Conservation (phyloP, 2,888 invertebrate genomes). For the Aquatica leii region DNA sequence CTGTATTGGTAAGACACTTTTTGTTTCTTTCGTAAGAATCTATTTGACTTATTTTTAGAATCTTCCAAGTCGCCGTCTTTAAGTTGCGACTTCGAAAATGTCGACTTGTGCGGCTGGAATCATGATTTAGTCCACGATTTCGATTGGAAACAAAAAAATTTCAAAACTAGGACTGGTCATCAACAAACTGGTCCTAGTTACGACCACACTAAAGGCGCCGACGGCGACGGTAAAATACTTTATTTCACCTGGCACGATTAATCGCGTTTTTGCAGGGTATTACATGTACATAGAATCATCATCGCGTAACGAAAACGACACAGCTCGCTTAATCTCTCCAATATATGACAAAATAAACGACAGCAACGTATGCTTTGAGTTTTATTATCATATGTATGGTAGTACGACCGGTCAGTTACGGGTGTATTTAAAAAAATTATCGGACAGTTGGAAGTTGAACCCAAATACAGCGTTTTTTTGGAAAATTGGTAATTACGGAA, state of each 20-base stretch:
- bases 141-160: conserved; percentile 75
- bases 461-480: conserved; percentile 67
- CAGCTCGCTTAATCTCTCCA: conserved; percentile 78
- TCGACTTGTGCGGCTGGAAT: conserved; percentile 79
- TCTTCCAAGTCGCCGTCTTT: conserved; percentile 57
- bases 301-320: conserved; percentile 67
- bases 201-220: conserved; percentile 76
- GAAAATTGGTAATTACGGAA: conserved; percentile 73
- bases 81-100: conserved; percentile 73
- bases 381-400: conserved; percentile 86
- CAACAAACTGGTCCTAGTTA: conserved; percentile 76
- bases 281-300: conserved; percentile 87
- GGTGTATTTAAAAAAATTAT: conserved; percentile 63
- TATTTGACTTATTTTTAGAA: too few relatives aligned
- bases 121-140: conserved; percentile 76
- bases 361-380: conserved; percentile 67
- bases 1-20: conserved; percentile 74
- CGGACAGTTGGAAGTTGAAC: conserved; percentile 57
- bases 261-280: conserved; percentile 76
- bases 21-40: neutral
- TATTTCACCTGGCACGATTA: too few relatives aligned
- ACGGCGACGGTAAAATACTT: conserved; percentile 60
- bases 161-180: conserved; percentile 70
- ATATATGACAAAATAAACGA: conserved; percentile 61
- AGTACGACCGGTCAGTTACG: conserved; percentile 65